Base-by-base conservation (phyloP, 2,113 vertebrate genomes). In the Scomber colias region DNA sequence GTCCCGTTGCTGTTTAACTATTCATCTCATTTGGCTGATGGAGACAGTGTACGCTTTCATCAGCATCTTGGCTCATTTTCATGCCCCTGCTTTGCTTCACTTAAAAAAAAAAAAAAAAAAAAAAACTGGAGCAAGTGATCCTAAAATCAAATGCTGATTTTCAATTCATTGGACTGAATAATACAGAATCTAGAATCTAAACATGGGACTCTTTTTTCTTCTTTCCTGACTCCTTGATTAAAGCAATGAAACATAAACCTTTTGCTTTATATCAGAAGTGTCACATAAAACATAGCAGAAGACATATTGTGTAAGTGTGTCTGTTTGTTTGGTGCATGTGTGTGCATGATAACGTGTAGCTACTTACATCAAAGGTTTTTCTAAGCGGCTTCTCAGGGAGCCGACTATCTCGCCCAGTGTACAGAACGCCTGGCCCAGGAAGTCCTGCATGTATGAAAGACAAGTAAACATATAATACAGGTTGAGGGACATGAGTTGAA, bases 371-470 rank as follows among this genome's bases (percentile, higher is more conserved):
- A 99, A 95, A 73, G 96, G 81, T 79, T 98, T 98, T 89, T 99
- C 97, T 92, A 98, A 75, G 85, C 96, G 96, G 91, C 97, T 97
- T 81, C 97, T 97, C 91, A 97, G 95, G 45, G 97, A 98, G 67
- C 98, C 97, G 67, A 99, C 97, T 57, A 99, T 95, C 93, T 99
- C 98, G 46, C 98, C 98, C 83, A 99, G 85, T 0, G 97, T 98
- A 87, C 98, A 98, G 95, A 97, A 98, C 60, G 96, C 97, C 87
- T 99, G 98, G 74, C 98, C 98, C 94, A 99, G 95, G 94, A 99
- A 99, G 86, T 99, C 98, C 98, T 99, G 91, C 62, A 87, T 5
- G 55, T 30, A 65, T 14, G 19, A 24, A n/a, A 69, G n/a, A 35
- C 12, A 61, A 27, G 13, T 17, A 60, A 24, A 56, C 46, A 67